A percentile compares a stretch with the other conserved stretches of the same genome.
Evolutionary conservation across 2,797 vertebrate genomes (phyloP).

Genomic region (Cheracebus regulus): DNA sequence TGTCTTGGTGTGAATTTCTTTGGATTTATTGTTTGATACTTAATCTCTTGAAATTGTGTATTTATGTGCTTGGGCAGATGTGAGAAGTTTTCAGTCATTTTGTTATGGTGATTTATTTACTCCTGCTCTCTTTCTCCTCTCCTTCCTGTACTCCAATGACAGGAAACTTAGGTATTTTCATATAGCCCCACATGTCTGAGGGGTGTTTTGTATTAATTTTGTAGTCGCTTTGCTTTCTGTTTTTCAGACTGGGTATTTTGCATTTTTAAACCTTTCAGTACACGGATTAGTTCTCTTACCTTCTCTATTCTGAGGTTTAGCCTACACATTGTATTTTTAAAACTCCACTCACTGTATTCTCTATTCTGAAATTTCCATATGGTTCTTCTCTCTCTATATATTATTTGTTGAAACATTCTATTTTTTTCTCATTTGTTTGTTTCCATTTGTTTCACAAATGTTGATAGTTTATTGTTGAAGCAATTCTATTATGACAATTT

Average conservation of each 20-base stretch:
- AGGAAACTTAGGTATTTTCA: not conserved
- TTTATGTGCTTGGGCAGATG: not conserved
- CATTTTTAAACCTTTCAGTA: not conserved
- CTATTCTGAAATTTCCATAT: not conserved
- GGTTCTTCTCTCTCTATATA: fast-evolving
- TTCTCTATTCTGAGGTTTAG: not conserved
- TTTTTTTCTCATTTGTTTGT: not conserved
- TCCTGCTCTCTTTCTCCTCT: not conserved
- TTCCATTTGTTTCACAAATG: not conserved
- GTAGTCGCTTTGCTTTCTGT: not conserved
- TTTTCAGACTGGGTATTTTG: not conserved
- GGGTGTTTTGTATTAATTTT: not conserved
- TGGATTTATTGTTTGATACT: not conserved
- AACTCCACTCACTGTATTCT: not conserved
- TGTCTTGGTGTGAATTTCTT: not conserved
- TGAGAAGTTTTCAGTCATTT: no score
- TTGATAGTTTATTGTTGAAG: not conserved
- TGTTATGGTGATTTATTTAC: not conserved
- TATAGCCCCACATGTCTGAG: not conserved
- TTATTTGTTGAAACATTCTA: not conserved
- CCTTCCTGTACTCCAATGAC: not conserved
- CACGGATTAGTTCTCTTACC: not conserved
- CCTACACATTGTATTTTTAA: not conserved
- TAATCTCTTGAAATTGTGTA: not conserved
- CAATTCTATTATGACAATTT: not conserved